Evolutionary conservation across 2,797 vertebrate genomes (phyloP), one percentile per base, ranked within the genome.

Genomic region (Eurystomus glaucurus): DNA sequence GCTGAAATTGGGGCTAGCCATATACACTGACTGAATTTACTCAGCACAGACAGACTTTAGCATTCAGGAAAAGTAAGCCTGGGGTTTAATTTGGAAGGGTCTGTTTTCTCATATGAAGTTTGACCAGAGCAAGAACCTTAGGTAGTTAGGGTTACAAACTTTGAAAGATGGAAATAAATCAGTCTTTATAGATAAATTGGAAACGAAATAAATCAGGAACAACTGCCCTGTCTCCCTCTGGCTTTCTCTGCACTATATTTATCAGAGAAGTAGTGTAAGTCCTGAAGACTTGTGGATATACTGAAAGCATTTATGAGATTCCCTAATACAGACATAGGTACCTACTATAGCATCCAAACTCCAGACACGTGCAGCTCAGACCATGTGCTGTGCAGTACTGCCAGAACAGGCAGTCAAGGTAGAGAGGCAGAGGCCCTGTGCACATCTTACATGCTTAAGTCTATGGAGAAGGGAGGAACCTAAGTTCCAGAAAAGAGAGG

Each of bases 121-220:
- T 55, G 11, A 23, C 10, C 35, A 51, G 21, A 87, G 15, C 23
- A 37, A 28, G 55, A 31, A 71, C 13, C n/a, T n/a, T 64, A 35
- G 43, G 60, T 61, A 80, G 60, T 57, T 85, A 33, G 22, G 33
- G 46, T 9, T 92, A 48, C 51, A 91, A 54, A 85, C 23, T 86
- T 19, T 37, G 35, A 86, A 93, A 84, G 74, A 58, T 69, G 52
- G 43, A 92, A 95, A 88, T 76, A 90, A 93, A 90, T 75, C 37
- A 61, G 26, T 64, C 55, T 87, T 91, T 57, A 89, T 76, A 92
- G 92, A 92, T 85, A 95, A 88, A 85, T 61, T 54, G 66, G 41
- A 68, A n/a, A n/a, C n/a, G n/a, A n/a, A 85, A 85, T 79, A 85
- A 80, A 81, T 69, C 41, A 58, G 48, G 54, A 76, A 45, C 39